Evolutionary conservation across 2,797 vertebrate genomes (phyloP).

Genomic region (Stomatorhinus walkeri): DNA sequence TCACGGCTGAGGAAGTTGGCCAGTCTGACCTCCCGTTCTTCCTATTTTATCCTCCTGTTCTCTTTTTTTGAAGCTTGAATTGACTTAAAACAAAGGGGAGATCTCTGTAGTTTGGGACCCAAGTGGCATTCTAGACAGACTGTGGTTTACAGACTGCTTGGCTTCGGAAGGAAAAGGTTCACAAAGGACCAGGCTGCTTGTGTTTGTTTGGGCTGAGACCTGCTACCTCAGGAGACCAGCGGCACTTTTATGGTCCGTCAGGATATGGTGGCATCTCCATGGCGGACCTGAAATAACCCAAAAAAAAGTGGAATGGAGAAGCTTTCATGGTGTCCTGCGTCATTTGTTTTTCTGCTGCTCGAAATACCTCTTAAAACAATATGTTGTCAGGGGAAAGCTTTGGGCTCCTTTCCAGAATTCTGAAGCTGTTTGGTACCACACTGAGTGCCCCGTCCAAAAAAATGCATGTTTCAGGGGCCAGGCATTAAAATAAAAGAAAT

Average conservation of each 20-base stretch:
- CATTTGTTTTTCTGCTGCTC: constrained; percentile 30
- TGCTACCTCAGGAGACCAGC: constrained; percentile 13
- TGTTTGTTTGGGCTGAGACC: constrained; percentile 36
- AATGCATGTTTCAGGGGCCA: constrained; percentile 1
- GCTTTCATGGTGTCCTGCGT: constrained; percentile 20
- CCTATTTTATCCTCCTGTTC: constrained; percentile 43
- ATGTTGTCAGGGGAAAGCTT: constrained; percentile 21
- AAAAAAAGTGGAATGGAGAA: constrained; percentile 19
- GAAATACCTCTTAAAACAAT: constrained; percentile 17
- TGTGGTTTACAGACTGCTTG: constrained; percentile 31
- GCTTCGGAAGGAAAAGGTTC: constrained; percentile 43
- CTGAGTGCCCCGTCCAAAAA: neutral
- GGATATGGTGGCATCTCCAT: constrained; percentile 27
- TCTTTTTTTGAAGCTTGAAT: constrained; percentile 43
- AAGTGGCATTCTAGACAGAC: constrained; percentile 36
- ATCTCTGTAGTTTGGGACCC: constrained; percentile 42
- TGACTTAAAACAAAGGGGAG: constrained; percentile 45
- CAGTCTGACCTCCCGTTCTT: constrained; percentile 35
- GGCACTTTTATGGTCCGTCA: constrained; percentile 23
- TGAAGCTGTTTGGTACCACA: neutral
- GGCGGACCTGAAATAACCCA: constrained; percentile 8
- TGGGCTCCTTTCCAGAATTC: constrained; percentile 15
- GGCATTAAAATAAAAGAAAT: neutral
- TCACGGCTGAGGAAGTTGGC: constrained; percentile 40
- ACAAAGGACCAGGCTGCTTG: constrained; percentile 33